A percentile compares a stretch with the other conserved stretches of the same genome.
phyloP scores from a whole-genome alignment of 1,140 invertebrate genomes.

The Dendrolimus kikuchii region DNA sequence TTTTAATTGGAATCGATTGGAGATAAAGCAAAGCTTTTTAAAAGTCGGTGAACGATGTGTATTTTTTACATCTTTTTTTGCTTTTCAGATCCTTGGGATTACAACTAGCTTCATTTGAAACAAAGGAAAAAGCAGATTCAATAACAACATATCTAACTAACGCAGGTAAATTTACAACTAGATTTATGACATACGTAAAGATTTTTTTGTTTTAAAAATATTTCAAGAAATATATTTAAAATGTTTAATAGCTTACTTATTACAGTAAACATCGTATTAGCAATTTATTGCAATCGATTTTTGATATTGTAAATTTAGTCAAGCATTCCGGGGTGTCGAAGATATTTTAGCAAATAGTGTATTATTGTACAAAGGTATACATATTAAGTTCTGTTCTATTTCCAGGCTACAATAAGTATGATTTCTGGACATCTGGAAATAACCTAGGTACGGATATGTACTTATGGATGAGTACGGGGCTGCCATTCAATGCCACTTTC shows the following conservation, averaged over 20 bases:
- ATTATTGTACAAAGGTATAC: too few species aligned
- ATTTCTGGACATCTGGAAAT: conserved; percentile 93
- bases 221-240: too few species aligned
- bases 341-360: too few species aligned
- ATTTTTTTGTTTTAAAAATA: too few species aligned
- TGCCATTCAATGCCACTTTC: conserved; percentile 90
- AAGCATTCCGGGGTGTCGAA: too few species aligned
- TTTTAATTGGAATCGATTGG: too few species aligned
- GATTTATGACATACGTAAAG: not conserved
- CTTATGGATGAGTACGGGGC: conserved; percentile 90
- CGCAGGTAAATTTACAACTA: conserved; percentile 71
- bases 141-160: conserved; percentile 87
- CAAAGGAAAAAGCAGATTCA: conserved; percentile 87
- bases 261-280: too few species aligned
- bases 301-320: too few species aligned
- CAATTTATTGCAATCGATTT: too few species aligned
- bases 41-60: too few species aligned
- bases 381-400: conserved; percentile 9
- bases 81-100: conserved; percentile 81
- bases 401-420: conserved; percentile 83
- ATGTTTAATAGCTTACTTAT: too few species aligned
- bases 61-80: conserved; percentile 4
- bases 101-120: conserved; percentile 88
- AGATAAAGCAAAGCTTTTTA: too few species aligned
- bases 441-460: conserved; percentile 89